phyloP scores from a whole-genome alignment of 2,797 vertebrate genomes.

The Scyliorhinus canicula region DNA sequence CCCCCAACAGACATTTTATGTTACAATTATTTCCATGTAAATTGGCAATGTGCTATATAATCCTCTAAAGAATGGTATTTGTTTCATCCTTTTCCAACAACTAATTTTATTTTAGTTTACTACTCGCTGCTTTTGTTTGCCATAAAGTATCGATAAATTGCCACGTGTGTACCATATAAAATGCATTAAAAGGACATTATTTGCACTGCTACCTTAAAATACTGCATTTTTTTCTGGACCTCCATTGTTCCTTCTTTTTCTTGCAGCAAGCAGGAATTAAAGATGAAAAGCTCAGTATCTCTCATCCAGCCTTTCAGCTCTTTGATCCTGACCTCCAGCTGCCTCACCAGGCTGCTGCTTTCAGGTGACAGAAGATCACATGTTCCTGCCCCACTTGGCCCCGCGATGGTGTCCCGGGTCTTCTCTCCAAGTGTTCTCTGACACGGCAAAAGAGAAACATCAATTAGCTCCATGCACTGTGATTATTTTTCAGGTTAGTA shows the following conservation, averaged over 20 bases:
- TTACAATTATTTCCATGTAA: neutral
- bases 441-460: slow-evolving; percentile 49
- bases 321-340: slow-evolving; percentile 89
- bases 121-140: neutral
- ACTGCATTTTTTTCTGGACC: slow-evolving; percentile 65
- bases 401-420: slow-evolving; percentile 58
- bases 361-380: slow-evolving; percentile 79
- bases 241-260: slow-evolving; percentile 67
- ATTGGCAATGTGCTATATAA: neutral
- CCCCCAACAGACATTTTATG: neutral
- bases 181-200: neutral
- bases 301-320: slow-evolving; percentile 93
- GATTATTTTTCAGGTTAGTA: neutral
- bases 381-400: slow-evolving; percentile 58
- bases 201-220: slow-evolving; percentile 69
- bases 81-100: neutral
- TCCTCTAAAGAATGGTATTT: neutral
- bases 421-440: slow-evolving; percentile 78
- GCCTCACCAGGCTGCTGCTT: slow-evolving; percentile 79
- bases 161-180: neutral
- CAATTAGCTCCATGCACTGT: slow-evolving; percentile 49
- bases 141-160: neutral
- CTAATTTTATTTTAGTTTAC: neutral
- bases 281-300: slow-evolving; percentile 96
- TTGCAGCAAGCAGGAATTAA: slow-evolving; percentile 86